Percentiles rank a stretch among this genome's conserved stretches.
Conservation (phyloP, 2,888 invertebrate species). For the Tolmerus cingulatus region DNA sequence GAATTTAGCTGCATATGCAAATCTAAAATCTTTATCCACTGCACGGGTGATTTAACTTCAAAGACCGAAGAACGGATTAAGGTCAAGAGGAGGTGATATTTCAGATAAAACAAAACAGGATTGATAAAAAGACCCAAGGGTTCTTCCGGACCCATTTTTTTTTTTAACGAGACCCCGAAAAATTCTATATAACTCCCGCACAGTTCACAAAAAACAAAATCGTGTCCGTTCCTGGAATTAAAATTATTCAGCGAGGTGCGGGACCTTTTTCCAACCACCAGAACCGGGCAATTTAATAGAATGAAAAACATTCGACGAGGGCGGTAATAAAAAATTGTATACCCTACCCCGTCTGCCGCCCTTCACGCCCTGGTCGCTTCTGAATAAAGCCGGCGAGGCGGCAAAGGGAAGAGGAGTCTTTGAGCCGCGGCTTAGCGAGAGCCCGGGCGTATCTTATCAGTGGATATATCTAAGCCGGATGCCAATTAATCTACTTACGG, state of each 20-base stretch:
- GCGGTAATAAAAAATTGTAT: background rate
- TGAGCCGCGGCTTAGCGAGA: background rate
- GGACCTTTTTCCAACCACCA: background rate
- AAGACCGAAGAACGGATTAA: background rate
- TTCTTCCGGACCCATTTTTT: background rate
- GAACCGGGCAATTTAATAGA: background rate
- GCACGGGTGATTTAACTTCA: background rate
- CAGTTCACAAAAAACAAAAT: background rate
- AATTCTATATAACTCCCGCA: background rate
- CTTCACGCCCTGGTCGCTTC: background rate
- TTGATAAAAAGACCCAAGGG: background rate
- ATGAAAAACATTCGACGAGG: background rate
- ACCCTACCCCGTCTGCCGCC: background rate
- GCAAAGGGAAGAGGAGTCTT: background rate
- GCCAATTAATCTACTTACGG: conserved; percentile 13
- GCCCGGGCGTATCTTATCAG: background rate
- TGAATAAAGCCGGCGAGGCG: background rate
- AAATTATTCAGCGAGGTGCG: background rate
- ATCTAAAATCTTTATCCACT: background rate
- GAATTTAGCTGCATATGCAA: background rate
- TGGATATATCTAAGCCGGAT: conserved; percentile 29
- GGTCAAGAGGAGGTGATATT: background rate
- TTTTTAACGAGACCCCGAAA: background rate
- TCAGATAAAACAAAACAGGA: background rate
- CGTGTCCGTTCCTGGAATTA: background rate